Percentiles rank a stretch among this genome's conserved stretches.
Conservation (phyloP, 2,113 vertebrate species). For the Trachemys scripta region DNA sequence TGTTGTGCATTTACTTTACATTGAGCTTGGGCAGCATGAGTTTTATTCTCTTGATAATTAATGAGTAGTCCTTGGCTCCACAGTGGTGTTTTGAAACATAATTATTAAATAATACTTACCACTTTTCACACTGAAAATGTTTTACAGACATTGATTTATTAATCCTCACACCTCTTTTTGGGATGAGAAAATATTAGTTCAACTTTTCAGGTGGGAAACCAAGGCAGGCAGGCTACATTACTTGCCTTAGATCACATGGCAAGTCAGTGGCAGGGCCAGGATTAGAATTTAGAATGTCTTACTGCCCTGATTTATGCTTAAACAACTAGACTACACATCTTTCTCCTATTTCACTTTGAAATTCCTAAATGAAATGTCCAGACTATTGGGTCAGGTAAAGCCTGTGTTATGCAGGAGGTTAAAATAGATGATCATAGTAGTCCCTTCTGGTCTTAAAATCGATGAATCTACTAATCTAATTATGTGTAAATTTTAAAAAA, state of each 20-base stretch:
- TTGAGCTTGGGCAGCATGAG: not conserved
- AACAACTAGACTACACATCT: not conserved
- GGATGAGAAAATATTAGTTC: constrained; percentile 38
- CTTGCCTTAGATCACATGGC: not conserved
- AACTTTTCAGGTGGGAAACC: not conserved
- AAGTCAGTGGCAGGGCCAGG: not conserved
- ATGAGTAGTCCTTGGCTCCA: constrained; percentile 7
- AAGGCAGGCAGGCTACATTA: constrained; percentile 22
- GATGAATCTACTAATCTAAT: not conserved
- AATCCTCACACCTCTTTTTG: constrained; percentile 33
- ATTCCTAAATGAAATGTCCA: not conserved
- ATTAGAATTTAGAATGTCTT: constrained; percentile 20
- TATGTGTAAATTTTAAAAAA: not conserved
- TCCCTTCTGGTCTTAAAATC: not conserved
- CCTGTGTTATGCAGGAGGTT: not conserved
- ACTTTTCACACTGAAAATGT: constrained; percentile 62
- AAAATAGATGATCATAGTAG: not conserved
- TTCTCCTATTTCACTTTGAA: constrained; percentile 4
- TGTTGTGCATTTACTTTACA: constrained; percentile 42
- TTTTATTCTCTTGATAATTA: constrained; percentile 53
- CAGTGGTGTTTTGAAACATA: constrained; percentile 43
- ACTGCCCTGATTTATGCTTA: not conserved
- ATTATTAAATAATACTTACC: constrained; percentile 57
- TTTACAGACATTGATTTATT: constrained; percentile 65
- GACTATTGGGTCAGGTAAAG: not conserved